Conservation (phyloP, 2,797 vertebrate species). For the Paramormyrops hopkinsi region DNA sequence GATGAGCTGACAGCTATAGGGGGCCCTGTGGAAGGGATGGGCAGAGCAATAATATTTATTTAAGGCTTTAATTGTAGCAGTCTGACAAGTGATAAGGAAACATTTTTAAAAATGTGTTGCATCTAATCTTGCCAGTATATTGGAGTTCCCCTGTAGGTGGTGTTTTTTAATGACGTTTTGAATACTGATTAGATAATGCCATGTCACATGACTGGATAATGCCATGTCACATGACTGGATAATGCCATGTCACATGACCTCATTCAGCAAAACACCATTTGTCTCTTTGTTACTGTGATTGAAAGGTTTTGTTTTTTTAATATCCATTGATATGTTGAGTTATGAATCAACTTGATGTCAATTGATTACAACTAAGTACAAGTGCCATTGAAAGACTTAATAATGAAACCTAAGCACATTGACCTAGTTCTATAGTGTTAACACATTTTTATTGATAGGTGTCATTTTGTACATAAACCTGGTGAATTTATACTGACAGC, state of each 20-base stretch:
- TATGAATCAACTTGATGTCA: background rate
- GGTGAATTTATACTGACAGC: background rate
- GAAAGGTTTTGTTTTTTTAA: background rate
- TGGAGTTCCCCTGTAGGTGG: background rate
- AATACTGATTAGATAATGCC: background rate
- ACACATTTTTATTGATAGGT: background rate
- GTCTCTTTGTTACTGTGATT: background rate
- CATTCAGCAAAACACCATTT: background rate
- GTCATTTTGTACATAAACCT: background rate
- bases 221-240: too few species aligned
- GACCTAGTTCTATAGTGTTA: background rate
- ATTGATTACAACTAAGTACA: background rate
- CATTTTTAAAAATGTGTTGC: background rate
- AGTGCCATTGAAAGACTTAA: background rate
- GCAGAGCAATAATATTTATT: background rate
- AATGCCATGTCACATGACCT: background rate
- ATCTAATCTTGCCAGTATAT: background rate
- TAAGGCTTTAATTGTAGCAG: background rate
- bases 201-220: background rate
- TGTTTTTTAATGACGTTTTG: background rate
- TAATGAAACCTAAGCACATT: background rate
- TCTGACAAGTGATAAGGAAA: background rate
- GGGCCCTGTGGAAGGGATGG: background rate
- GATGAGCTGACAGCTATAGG: background rate
- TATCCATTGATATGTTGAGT: background rate